Evolutionary conservation across 2,888 invertebrate species (phyloP).

Genomic region (Thereva unica): DNA sequence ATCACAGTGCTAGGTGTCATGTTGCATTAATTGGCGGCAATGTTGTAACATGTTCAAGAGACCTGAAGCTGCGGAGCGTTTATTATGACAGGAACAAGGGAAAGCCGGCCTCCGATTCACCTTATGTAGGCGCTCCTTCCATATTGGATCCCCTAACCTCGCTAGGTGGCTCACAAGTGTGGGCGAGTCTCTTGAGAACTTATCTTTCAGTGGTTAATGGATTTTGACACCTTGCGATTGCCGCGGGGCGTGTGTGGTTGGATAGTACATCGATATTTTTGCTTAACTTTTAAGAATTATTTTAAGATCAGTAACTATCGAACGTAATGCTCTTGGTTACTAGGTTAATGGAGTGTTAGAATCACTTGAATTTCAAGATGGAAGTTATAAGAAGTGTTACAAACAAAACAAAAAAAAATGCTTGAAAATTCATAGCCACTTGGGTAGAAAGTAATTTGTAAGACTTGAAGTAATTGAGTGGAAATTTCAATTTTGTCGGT

Average conservation of each 20-base stretch:
- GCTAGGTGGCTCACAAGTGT: conserved; percentile 26
- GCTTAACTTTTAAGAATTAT: conserved; percentile 3
- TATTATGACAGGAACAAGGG: conserved; percentile 33
- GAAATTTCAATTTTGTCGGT: no score
- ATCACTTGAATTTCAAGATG: conserved; percentile 5
- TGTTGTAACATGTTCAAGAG: conserved; percentile 28
- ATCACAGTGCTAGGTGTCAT: conserved; percentile 31
- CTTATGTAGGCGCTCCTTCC: conserved; percentile 7
- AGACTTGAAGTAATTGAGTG: no score
- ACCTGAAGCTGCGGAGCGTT: conserved; percentile 26
- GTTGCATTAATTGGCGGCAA: conserved; percentile 32
- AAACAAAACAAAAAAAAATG: no score
- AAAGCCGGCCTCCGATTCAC: conserved; percentile 32
- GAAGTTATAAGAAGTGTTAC: not conserved
- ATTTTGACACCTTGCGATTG: conserved; percentile 38
- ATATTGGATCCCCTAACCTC: not conserved
- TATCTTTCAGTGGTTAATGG: conserved; percentile 38
- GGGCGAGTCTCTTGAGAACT: conserved; percentile 32
- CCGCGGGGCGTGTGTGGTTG: conserved; percentile 32
- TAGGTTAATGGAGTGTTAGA: conserved; percentile 31
- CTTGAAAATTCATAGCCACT: no score
- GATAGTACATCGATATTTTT: conserved; percentile 5
- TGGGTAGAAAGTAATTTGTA: no score
- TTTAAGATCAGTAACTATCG: not conserved
- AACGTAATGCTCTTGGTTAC: not conserved